Conservation (phyloP, 2,888 invertebrate genomes). For the Drosophila formosana region DNA sequence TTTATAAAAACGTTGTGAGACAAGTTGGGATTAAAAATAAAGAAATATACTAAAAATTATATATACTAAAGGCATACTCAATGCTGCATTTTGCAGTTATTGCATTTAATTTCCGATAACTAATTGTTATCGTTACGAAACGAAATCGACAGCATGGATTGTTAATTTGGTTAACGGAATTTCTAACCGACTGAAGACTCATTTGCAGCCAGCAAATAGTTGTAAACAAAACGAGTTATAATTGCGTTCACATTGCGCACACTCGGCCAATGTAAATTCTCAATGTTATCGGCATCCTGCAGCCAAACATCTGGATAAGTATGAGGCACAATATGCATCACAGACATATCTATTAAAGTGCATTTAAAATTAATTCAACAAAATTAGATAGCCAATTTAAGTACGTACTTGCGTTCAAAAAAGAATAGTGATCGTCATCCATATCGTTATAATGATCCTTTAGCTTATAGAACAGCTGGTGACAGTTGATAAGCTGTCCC, state of each 20-base stretch:
- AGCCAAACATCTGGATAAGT: constrained; percentile 98
- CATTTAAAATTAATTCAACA: constrained; percentile 25
- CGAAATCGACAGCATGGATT: not conserved
- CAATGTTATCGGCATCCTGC: constrained; percentile 89
- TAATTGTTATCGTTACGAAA: constrained; percentile 7
- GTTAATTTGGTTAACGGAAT: not conserved
- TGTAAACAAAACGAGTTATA: constrained; percentile 40
- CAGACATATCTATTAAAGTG: constrained; percentile 84
- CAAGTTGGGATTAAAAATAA: no score
- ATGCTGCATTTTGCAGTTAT: constrained; percentile 28
- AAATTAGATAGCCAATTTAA: not conserved
- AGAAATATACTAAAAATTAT: no score
- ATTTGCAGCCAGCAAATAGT: constrained; percentile 18
- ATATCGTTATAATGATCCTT: constrained; percentile 88
- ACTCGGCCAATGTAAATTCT: constrained; percentile 56
- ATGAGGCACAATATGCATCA: constrained; percentile 95
- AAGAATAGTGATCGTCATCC: constrained; percentile 97
- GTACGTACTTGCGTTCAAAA: constrained; percentile 85
- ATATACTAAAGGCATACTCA: not conserved
- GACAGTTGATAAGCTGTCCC: constrained; percentile 86
- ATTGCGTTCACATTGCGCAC: constrained; percentile 54
- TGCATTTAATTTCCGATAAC: not conserved
- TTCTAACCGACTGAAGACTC: not conserved
- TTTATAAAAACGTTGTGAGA: no score
- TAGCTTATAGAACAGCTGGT: constrained; percentile 88